phyloP scores from a whole-genome alignment of 2,113 vertebrate species.

The Maccullochella peelii region DNA sequence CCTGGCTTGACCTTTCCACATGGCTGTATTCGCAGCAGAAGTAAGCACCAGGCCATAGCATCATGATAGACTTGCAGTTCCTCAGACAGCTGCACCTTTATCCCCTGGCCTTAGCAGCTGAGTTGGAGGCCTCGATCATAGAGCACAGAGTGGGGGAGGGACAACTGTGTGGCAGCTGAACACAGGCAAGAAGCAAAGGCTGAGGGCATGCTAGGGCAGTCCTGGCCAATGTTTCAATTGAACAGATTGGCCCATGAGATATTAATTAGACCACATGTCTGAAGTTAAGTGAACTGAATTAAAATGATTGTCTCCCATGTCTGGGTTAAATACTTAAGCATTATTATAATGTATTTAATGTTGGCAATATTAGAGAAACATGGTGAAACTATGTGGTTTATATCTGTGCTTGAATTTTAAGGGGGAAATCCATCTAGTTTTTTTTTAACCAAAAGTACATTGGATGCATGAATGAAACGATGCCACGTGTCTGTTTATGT shows the following conservation, averaged over 20 bases:
- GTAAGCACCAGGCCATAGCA: conserved; percentile 71
- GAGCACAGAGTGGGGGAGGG: conserved; percentile 17
- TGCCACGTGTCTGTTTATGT: conserved; percentile 18
- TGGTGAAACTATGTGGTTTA: background rate
- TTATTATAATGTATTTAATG: background rate
- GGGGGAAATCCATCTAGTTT: background rate
- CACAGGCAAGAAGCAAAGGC: conserved; percentile 13
- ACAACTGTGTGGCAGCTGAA: conserved; percentile 22
- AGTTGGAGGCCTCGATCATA: conserved; percentile 46
- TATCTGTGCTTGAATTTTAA: background rate
- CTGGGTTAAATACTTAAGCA: conserved; percentile 3
- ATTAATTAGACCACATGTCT: conserved; percentile 36
- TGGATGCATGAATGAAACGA: background rate
- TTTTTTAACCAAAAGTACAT: background rate
- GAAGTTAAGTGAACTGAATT: conserved; percentile 35
- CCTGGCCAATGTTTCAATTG: conserved; percentile 25
- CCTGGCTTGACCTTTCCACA: conserved; percentile 76
- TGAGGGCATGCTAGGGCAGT: conserved; percentile 1
- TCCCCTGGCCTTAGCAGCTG: conserved; percentile 70
- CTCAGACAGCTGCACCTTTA: conserved; percentile 78
- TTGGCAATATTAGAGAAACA: background rate
- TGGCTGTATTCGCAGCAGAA: conserved; percentile 65
- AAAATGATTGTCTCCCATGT: conserved; percentile 9
- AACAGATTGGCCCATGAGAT: conserved; percentile 39
- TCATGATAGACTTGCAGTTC: conserved; percentile 62